phyloP scores from a whole-genome alignment of 1,140 invertebrate species.

The Helicorthomorpha holstii region DNA sequence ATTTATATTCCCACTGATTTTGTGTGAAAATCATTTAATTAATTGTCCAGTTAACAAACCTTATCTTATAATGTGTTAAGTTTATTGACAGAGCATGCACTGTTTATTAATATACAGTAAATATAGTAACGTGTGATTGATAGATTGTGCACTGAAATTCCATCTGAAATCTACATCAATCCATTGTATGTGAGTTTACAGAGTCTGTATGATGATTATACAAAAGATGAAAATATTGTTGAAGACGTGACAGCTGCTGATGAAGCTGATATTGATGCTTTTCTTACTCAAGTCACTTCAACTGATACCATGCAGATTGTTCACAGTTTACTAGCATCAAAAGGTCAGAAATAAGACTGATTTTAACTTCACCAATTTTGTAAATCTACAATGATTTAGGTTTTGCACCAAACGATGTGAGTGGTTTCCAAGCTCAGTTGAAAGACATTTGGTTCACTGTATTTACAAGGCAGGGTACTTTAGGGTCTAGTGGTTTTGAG shows the following conservation, averaged over 20 bases:
- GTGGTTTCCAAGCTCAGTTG: background rate
- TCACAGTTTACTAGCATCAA: background rate
- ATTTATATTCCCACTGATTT: too few relatives aligned
- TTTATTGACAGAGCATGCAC: too few relatives aligned
- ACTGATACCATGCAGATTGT: background rate
- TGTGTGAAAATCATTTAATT: too few relatives aligned
- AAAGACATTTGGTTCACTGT: constrained; percentile 28
- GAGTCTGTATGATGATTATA: background rate
- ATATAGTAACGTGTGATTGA: too few relatives aligned
- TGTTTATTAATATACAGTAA: too few relatives aligned
- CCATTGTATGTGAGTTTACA: background rate
- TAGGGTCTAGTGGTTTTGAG: constrained; percentile 69
- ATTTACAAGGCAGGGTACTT: constrained; percentile 57
- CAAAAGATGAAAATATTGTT: background rate
- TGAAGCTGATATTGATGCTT: background rate
- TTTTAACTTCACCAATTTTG: too few relatives aligned
- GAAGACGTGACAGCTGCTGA: background rate
- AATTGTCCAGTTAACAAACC: too few relatives aligned
- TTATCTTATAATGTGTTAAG: too few relatives aligned
- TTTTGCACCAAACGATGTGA: background rate
- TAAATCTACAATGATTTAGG: background rate
- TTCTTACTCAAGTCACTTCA: background rate
- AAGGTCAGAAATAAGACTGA: too few relatives aligned
- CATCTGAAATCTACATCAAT: background rate
- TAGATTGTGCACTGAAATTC: background rate